phyloP scores from a whole-genome alignment of 2,888 invertebrate species.

The Malacosoma neustria region DNA sequence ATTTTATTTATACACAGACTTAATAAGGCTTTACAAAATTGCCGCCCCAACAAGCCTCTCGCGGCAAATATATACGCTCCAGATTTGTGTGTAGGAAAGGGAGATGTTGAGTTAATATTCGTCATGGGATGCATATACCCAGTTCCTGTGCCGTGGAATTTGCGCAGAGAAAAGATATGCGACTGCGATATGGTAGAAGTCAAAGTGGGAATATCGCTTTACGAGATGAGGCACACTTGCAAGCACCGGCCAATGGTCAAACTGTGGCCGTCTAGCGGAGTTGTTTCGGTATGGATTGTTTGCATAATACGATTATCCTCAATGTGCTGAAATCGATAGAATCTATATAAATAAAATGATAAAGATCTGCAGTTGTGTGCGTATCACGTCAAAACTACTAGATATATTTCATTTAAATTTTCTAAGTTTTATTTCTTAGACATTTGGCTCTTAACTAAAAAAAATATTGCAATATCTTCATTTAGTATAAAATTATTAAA shows the following conservation, averaged over 20 bases:
- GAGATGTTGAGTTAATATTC: constrained; percentile 43
- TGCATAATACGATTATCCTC: too few species aligned
- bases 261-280: constrained; percentile 40
- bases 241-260: constrained; percentile 46
- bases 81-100: constrained; percentile 43
- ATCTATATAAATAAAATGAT: too few species aligned
- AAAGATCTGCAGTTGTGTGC: too few species aligned
- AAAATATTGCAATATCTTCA: too few species aligned
- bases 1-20: constrained; percentile 26
- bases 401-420: too few species aligned
- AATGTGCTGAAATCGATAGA: too few species aligned
- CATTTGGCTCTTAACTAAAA: too few species aligned
- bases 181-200: constrained; percentile 59
- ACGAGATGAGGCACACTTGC: constrained; percentile 55
- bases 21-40: constrained; percentile 46
- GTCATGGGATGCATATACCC: constrained; percentile 49
- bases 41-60: constrained; percentile 46
- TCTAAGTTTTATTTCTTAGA: too few species aligned
- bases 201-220: constrained; percentile 50
- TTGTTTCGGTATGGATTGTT: constrained; percentile 36
- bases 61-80: constrained; percentile 49
- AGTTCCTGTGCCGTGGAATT: constrained; percentile 44
- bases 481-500: too few species aligned
- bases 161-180: constrained; percentile 57
- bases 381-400: too few species aligned